Percentiles rank a stretch among this genome's conserved stretches.
Evolutionary conservation across 2,797 vertebrate genomes (phyloP).

Genomic region (Valencia hispanica): DNA sequence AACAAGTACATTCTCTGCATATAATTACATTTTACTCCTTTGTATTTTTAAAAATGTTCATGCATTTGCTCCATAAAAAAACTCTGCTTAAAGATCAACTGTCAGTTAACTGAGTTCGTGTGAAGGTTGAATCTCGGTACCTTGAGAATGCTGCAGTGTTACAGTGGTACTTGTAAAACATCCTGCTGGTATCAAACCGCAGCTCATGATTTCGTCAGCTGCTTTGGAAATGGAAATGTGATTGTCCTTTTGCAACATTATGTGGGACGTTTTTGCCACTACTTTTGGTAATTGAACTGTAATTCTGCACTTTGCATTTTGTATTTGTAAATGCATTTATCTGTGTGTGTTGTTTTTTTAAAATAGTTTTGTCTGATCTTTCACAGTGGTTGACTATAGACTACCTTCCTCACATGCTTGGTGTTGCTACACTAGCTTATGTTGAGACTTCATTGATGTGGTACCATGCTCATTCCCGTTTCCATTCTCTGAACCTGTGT

Average conservation of each 20-base stretch:
- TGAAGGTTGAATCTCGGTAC: conserved; percentile 36
- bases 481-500: conserved; percentile 45
- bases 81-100: conserved; percentile 41
- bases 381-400: conserved; percentile 27
- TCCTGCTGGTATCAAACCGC: conserved; percentile 31
- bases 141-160: conserved; percentile 30
- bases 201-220: conserved; percentile 39
- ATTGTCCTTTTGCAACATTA: conserved; percentile 46
- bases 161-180: conserved; percentile 57
- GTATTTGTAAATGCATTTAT: conserved; percentile 20
- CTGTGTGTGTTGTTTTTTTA: conserved; percentile 2
- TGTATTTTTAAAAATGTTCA: conserved; percentile 2
- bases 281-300: conserved; percentile 63
- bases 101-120: conserved; percentile 52
- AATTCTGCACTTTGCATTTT: conserved; percentile 66
- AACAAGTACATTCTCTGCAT: conserved; percentile 8
- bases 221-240: conserved; percentile 64
- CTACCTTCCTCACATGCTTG: conserved; percentile 37
- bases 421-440: conserved; percentile 39
- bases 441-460: conserved; percentile 48
- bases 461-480: conserved; percentile 42
- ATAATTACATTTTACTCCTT: conserved; percentile 42
- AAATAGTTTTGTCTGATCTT: conserved; percentile 23
- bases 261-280: conserved; percentile 56
- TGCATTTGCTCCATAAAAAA: conserved; percentile 15